Conservation (phyloP, 2,797 vertebrate species). For the Schizothorax lantsangensis region DNA sequence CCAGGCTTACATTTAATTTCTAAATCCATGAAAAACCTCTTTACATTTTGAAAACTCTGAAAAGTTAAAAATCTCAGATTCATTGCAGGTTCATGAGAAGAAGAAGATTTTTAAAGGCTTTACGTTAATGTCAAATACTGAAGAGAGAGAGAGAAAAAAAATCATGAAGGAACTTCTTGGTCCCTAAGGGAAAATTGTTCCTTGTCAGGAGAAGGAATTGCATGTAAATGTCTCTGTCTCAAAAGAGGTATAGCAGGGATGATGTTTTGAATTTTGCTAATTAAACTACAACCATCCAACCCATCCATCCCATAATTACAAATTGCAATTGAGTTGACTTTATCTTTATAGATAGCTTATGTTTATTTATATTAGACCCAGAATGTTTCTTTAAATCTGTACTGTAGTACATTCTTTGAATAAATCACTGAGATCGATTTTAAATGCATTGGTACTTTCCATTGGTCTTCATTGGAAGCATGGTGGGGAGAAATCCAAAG, state of each 20-base stretch:
- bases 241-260: background rate
- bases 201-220: background rate
- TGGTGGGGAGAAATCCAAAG: constrained; percentile 76
- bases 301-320: constrained; percentile 17
- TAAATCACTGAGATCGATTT: background rate
- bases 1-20: background rate
- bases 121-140: constrained; percentile 1
- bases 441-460: background rate
- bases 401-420: background rate
- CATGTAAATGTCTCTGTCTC: background rate
- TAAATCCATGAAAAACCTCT: background rate
- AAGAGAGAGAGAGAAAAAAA: background rate
- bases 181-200: background rate
- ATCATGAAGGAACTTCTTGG: background rate
- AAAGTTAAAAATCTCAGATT: background rate
- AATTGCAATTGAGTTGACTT: background rate
- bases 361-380: background rate
- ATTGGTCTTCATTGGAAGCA: constrained; percentile 84
- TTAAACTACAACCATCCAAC: background rate
- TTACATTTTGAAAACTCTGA: background rate
- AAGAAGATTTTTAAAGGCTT: background rate
- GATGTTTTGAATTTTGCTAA: background rate
- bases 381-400: background rate
- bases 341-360: background rate
- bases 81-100: background rate